A percentile compares a stretch with the other conserved stretches of the same genome.
phyloP scores from a whole-genome alignment of 2,888 invertebrate genomes.

The Thereva nobilitata region DNA sequence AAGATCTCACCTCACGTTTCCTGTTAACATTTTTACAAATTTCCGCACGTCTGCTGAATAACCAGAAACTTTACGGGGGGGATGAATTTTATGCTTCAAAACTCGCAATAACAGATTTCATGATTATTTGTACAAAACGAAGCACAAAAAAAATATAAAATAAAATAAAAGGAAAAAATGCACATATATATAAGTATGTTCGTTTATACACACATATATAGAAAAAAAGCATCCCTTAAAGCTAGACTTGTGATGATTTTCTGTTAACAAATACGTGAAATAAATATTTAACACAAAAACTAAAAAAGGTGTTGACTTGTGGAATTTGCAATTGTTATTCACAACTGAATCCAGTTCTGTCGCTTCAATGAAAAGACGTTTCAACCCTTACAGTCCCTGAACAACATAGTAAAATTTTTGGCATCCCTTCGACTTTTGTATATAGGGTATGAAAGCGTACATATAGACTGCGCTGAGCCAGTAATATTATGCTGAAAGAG shows the following conservation, averaged over 20 bases:
- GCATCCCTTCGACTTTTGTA: slow-evolving; percentile 6
- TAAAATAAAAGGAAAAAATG: too few relatives aligned
- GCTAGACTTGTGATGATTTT: slow-evolving; percentile 21
- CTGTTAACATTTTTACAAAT: not conserved
- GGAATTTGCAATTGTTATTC: slow-evolving; percentile 29
- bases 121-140: too few relatives aligned
- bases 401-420: slow-evolving; percentile 1
- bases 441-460: not conserved
- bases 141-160: too few relatives aligned
- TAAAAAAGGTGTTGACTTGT: slow-evolving; percentile 27
- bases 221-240: slow-evolving; percentile 10
- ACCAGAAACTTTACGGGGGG: too few relatives aligned
- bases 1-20: not conserved
- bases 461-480: not conserved
- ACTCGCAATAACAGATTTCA: too few relatives aligned
- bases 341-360: slow-evolving; percentile 16
- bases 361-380: slow-evolving; percentile 3
- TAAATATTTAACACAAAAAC: slow-evolving; percentile 29
- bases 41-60: too few relatives aligned
- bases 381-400: slow-evolving; percentile 19
- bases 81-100: too few relatives aligned
- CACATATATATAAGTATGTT: not conserved
- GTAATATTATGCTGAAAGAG: slow-evolving; percentile 27
- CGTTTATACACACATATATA: slow-evolving; percentile 13
- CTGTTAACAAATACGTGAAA: slow-evolving; percentile 26